These are phyloP conservation scores for Pycnomerus fuliginosus DNA, from an alignment of 2,888 invertebrate species.

Conservation along the genomic window DNA sequence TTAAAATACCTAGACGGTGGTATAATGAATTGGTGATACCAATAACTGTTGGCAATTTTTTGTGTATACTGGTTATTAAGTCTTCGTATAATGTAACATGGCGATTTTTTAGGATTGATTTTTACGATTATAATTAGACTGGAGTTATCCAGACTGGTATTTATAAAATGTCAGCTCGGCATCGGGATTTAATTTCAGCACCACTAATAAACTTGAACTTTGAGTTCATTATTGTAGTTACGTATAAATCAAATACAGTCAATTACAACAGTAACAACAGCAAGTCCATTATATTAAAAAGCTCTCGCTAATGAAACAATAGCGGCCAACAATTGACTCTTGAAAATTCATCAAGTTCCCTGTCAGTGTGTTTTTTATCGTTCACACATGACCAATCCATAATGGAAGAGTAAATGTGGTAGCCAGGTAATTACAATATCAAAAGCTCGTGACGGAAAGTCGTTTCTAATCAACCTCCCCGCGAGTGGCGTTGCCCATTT, in stretches of 20 bases:
- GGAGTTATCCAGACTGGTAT: no score
- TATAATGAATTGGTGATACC: no score
- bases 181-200: slow-evolving; percentile 14
- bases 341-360: slow-evolving; percentile 20
- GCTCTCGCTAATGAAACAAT: slow-evolving; percentile 22
- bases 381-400: slow-evolving; percentile 27
- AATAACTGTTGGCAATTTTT: no score
- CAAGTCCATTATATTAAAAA: slow-evolving; percentile 20
- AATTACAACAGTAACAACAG: slow-evolving; percentile 18
- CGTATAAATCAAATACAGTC: slow-evolving; percentile 24
- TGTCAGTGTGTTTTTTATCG: slow-evolving; percentile 21
- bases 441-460: slow-evolving; percentile 38
- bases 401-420: slow-evolving; percentile 30
- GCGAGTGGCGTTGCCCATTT: no score
- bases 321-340: slow-evolving; percentile 13
- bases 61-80: no score
- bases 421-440: slow-evolving; percentile 41
- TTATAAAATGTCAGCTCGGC: slow-evolving; percentile 12
- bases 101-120: no score
- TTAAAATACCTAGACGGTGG: no score
- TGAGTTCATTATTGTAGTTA: slow-evolving; percentile 17
- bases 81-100: no score
- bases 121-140: no score
- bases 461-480: slow-evolving; percentile 37
- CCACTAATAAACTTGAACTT: slow-evolving; percentile 25